These are phyloP conservation scores for Stigmatopora nigra DNA, from an alignment of 2,113 vertebrate genomes.

Conservation along the genomic window DNA sequence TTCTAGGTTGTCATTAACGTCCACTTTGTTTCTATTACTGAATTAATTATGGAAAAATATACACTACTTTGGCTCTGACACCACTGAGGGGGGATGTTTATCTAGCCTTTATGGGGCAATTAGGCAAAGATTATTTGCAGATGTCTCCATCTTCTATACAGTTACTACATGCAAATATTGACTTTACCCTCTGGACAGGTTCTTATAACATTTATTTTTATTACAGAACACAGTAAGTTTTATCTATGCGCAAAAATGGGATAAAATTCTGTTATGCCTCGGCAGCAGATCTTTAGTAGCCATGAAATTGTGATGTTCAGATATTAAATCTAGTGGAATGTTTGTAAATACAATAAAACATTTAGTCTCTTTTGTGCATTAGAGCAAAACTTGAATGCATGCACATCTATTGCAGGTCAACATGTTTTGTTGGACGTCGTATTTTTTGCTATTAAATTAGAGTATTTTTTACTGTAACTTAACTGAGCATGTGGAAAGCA, in stretches of 20 bases:
- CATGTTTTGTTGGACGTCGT: not conserved
- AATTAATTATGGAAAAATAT: not conserved
- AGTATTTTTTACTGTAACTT: conserved; percentile 5
- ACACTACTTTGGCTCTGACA: not conserved
- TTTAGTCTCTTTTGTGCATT: not conserved
- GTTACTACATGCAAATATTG: conserved; percentile 35
- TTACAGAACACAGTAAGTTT: not conserved
- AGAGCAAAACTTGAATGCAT: not conserved
- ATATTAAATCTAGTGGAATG: not conserved
- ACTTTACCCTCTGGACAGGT: conserved; percentile 14
- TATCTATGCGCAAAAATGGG: not conserved
- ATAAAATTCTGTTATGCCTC: not conserved
- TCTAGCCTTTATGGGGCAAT: conserved; percentile 51
- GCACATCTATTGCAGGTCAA: conserved; percentile 11
- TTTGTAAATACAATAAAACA: not conserved
- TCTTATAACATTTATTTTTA: not conserved
- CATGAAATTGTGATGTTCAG: not conserved
- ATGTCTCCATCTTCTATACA: conserved; percentile 48
- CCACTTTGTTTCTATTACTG: not conserved
- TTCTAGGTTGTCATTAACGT: not conserved
- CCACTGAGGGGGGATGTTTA: conserved; percentile 32
- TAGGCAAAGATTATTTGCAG: conserved; percentile 59
- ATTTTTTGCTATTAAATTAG: conserved; percentile 10
- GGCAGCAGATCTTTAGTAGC: not conserved
- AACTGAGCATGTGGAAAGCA: conserved; percentile 18